Evolutionary conservation across 2,888 invertebrate species (phyloP), one percentile per base, ranked within the genome.

Genomic region (Abscondita cerata): DNA sequence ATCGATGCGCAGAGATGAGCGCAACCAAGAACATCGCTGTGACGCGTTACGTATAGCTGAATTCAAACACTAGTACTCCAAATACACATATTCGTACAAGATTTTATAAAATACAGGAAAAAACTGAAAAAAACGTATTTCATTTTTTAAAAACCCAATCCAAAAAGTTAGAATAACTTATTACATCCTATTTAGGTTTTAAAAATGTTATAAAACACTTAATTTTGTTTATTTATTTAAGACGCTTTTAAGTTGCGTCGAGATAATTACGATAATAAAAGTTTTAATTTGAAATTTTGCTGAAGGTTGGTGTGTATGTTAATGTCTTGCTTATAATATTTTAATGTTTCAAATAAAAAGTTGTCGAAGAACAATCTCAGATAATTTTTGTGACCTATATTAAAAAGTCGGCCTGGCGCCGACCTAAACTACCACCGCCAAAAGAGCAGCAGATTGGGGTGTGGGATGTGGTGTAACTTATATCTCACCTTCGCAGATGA

Each of bases 401-500:
- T 20, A 48, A 52, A 59, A 52, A 59, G 59, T 55, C 41, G 52
- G 47, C 46, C 54, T 59, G 62, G 57, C 52, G 52, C 47, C 57
- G 57, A 36, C 52, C 61, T 48, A 59, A n/a, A 53, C 19, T 31
- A 40, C 31, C 56, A 46, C 16, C 9, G n/a, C 18, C 16, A 34
- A 36, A 51, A 51, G 51, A 51, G 52, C 46, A 52, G 38, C 40
- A 52, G 46, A 59, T 47, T 51, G 58, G 56, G 56, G 52, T 52
- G 55, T 57, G 65, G 56, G 52, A 48, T 31, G 18, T 36, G 33
- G 15, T 44, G n/a, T 2, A 34, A 51, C 11, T 48, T 31, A 33
- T 3, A 34, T 80, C 85, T 84, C 85, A 98, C 98, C 97, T 94
- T 98, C 98, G 89, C 99, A 99, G 83, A 96, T 95, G 88, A 94